Base-by-base conservation (phyloP, 2,113 vertebrate species). In the Glareola pratincola region DNA sequence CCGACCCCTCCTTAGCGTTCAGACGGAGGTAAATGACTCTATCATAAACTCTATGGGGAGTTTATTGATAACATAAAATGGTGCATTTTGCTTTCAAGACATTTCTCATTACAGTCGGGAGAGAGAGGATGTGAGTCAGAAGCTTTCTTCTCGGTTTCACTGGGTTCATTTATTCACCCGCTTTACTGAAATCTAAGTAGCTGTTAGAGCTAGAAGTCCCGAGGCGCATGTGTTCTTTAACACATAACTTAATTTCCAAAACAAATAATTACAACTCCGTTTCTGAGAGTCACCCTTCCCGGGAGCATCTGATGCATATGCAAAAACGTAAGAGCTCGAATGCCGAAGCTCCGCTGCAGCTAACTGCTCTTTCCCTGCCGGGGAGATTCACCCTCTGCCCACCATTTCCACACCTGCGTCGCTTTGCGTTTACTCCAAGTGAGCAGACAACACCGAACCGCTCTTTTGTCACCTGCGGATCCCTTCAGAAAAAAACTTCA, bases 171-270 rank as follows among this genome's bases (percentile, higher is more conserved):
- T 96, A 86, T 89, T 94, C 87, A 53, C 68, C 94, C 59, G 64
- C n/a, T 82, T 96, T 80, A 91, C 88, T 88, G 94, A 98, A 98
- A 97, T 87, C 68, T 80, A 95, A 98, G 90, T 92, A 96, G 94
- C 66, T 75, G 94, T 96, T 95, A 85, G 78, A 90, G 74, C 50
- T 60, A 93, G 82, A 92, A 96, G 87, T 95, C 93, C 75, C 16
- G 51, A 91, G 93, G 94, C 60, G 2, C 37, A 8, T 64, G 68
- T 81, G 36, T 75, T 96, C 95, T 94, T 80, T 95, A 95, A 73
- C 69, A 85, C 69, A 87, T 57, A 95, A 85, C 94, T 95, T 87
- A 84, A 87, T 95, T 93, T 96, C 94, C 96, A 97, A 97, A 98
- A 97, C 92, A 98, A 98, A 97, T 48, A 81, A 88, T 90, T 90